Evolutionary conservation across 2,888 invertebrate species (phyloP).

Genomic region (Microchrysa polita): DNA sequence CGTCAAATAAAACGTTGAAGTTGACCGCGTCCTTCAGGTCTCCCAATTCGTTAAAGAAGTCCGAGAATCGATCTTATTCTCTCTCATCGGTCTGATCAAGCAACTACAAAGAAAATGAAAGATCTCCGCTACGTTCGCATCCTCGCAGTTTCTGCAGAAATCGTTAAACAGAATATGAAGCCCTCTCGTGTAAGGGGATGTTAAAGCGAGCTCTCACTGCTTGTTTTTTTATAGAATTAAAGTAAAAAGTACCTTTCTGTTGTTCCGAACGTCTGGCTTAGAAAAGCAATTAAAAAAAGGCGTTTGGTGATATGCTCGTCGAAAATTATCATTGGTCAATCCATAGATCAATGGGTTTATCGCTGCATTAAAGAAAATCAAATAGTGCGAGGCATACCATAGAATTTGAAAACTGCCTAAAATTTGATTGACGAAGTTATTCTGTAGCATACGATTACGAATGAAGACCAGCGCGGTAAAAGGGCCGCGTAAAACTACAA

Average conservation of each 20-base stretch:
- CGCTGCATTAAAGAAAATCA: slow-evolving; percentile 77
- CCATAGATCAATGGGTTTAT: slow-evolving; percentile 83
- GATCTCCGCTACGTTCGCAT: too few species aligned
- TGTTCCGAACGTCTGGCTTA: slow-evolving; percentile 40
- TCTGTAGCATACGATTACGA: slow-evolving; percentile 66
- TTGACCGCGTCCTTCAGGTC: too few species aligned
- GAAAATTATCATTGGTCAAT: slow-evolving; percentile 75
- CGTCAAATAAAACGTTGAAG: too few species aligned
- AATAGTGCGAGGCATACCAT: slow-evolving; percentile 75
- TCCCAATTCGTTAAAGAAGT: too few species aligned
- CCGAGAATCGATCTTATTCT: too few species aligned
- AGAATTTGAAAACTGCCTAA: slow-evolving; percentile 68
- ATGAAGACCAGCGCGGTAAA: slow-evolving; percentile 78
- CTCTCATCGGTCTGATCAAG: too few species aligned
- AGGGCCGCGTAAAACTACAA: slow-evolving; percentile 76
- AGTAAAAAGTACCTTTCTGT: slow-evolving; percentile 1
- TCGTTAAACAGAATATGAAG: too few species aligned
- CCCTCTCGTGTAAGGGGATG: too few species aligned
- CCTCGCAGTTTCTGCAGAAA: too few species aligned
- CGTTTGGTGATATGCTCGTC: slow-evolving; percentile 75
- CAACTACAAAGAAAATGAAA: too few species aligned
- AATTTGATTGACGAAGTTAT: slow-evolving; percentile 65
- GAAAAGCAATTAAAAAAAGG: slow-evolving; percentile 54
- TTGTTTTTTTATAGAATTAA: neutral
- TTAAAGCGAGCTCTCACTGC: too few species aligned